phyloP scores from a whole-genome alignment of 2,113 vertebrate genomes.

The Lampris incognitus region DNA sequence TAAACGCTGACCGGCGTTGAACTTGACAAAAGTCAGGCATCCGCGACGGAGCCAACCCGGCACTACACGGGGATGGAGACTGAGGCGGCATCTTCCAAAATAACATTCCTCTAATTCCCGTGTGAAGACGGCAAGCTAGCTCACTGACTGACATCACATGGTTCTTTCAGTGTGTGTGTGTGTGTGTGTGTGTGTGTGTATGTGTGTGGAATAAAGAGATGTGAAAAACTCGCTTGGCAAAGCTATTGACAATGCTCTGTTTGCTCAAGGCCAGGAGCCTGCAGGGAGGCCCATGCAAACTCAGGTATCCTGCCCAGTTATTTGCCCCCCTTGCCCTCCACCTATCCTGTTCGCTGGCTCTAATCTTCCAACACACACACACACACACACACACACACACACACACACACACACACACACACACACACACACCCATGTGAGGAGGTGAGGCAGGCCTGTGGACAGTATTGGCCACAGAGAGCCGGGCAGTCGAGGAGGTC shows the following conservation, averaged over 20 bases:
- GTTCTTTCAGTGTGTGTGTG: conserved; percentile 34
- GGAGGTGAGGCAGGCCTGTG: conserved; percentile 4
- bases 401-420: not conserved
- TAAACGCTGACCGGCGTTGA: not conserved
- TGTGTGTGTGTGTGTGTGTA: conserved; percentile 42
- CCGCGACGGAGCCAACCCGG: conserved; percentile 4
- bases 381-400: too few relatives aligned
- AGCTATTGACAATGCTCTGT: conserved; percentile 44
- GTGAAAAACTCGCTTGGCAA: not conserved
- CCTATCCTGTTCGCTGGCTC: conserved; percentile 30
- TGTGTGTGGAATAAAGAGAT: conserved; percentile 31
- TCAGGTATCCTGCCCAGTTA: conserved; percentile 49
- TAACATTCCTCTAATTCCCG: conserved; percentile 61
- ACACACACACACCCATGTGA: too few relatives aligned
- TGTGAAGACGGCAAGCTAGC: conserved; percentile 22
- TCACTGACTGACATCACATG: conserved; percentile 40
- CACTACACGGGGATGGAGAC: conserved; percentile 19
- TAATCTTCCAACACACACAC: too few relatives aligned
- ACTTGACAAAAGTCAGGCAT: not conserved
- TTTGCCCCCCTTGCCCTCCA: conserved; percentile 46
- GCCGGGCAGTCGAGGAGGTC: conserved; percentile 18
- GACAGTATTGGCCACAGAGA: conserved; percentile 65
- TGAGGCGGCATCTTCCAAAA: conserved; percentile 59
- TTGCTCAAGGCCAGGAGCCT: conserved; percentile 44
- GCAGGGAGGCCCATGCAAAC: conserved; percentile 44